Evolutionary conservation across 1,140 invertebrate species (phyloP).

Genomic region (Notospermus geniculatus): DNA sequence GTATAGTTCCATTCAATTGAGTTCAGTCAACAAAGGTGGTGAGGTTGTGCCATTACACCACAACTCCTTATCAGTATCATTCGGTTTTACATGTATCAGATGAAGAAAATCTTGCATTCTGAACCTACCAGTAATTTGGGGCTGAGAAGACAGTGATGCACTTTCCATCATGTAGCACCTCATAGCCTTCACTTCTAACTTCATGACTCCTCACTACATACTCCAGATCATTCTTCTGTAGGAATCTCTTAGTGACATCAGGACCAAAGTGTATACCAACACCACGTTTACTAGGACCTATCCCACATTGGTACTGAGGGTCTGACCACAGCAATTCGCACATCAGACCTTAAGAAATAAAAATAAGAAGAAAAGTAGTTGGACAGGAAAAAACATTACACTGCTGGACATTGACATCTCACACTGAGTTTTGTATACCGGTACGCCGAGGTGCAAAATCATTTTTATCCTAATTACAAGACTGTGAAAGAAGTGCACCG

Average conservation of each 20-base stretch:
- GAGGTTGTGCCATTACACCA: too few species aligned
- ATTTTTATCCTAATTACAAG: background rate
- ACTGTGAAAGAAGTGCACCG: background rate
- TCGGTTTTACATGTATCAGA: too few species aligned
- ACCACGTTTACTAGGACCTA: conserved; percentile 91
- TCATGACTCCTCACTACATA: conserved; percentile 97
- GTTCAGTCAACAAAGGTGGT: too few species aligned
- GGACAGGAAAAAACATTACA: too few species aligned
- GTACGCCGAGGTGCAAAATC: too few species aligned
- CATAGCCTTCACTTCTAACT: conserved; percentile 95
- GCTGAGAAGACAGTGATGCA: conserved; percentile 70
- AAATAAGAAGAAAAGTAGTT: background rate
- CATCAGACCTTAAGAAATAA: conserved; percentile 71
- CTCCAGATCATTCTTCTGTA: conserved; percentile 80
- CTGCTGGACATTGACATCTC: background rate
- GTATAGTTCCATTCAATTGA: too few species aligned
- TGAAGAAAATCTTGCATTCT: background rate
- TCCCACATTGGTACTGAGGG: conserved; percentile 82
- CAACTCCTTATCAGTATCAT: too few species aligned
- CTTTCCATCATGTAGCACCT: conserved; percentile 83
- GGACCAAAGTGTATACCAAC: conserved; percentile 99
- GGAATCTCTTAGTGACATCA: conserved; percentile 88
- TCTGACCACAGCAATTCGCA: conserved; percentile 98
- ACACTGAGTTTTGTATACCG: conserved; percentile 4
- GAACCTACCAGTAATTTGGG: conserved; percentile 92